A percentile compares a stretch with the other conserved stretches of the same genome.
These are phyloP conservation scores for Lanistes nyassanus DNA, from an alignment of 1,140 invertebrate species.

Conservation along the genomic window DNA sequence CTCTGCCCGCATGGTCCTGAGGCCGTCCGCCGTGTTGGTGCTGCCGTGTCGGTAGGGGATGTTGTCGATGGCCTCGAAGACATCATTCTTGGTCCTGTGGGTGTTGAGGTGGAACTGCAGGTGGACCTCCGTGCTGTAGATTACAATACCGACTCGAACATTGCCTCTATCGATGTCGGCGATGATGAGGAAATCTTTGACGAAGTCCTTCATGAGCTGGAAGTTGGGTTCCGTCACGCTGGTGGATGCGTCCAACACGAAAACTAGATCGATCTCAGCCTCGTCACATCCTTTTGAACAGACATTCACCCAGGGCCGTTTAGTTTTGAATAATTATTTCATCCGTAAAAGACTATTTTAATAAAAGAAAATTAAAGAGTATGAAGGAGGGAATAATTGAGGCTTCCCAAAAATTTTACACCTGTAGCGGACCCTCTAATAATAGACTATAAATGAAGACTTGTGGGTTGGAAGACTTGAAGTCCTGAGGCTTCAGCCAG, in stretches of 20 bases:
- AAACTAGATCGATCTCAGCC: slow-evolving; percentile 47
- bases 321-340: no score
- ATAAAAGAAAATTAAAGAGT: no score
- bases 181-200: slow-evolving; percentile 38
- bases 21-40: slow-evolving; percentile 41
- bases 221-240: slow-evolving; percentile 47
- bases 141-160: slow-evolving; percentile 45
- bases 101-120: slow-evolving; percentile 47
- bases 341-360: no score
- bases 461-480: no score
- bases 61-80: slow-evolving; percentile 34
- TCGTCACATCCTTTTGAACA: slow-evolving; percentile 29
- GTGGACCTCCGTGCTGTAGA: slow-evolving; percentile 40
- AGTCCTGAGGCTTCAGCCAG: no score
- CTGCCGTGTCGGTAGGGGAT: slow-evolving; percentile 40
- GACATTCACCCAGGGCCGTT: background rate
- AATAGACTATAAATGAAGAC: no score
- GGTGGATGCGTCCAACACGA: slow-evolving; percentile 49
- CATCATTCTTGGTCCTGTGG: slow-evolving; percentile 30
- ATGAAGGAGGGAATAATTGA: no score
- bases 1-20: slow-evolving; percentile 36
- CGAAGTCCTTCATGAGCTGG: slow-evolving; percentile 40
- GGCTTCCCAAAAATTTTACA: no score
- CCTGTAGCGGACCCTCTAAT: no score
- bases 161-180: slow-evolving; percentile 45